These are phyloP conservation scores for Notocelia uddmanniana DNA, from an alignment of 2,888 invertebrate species.

Conservation along the genomic window DNA sequence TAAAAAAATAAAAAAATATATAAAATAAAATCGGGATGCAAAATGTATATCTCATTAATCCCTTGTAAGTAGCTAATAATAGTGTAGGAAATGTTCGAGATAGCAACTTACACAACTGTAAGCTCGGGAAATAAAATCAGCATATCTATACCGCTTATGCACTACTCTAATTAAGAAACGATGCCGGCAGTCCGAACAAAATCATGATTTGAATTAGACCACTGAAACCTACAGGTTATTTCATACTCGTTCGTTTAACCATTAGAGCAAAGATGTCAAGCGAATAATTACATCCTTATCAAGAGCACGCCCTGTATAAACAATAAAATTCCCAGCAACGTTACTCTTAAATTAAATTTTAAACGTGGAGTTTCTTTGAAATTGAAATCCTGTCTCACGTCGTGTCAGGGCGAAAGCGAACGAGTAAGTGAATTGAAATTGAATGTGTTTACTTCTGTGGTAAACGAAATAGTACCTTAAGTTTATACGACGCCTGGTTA, in stretches of 20 bases:
- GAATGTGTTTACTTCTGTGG: conserved; percentile 33
- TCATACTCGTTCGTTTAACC: not conserved
- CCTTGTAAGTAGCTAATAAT: too few species aligned
- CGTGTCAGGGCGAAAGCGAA: conserved; percentile 21
- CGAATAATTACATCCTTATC: conserved; percentile 3
- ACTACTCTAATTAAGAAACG: too few species aligned
- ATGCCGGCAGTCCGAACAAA: too few species aligned
- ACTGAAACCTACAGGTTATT: too few species aligned
- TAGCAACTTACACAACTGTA: too few species aligned
- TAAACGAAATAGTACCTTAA: conserved; percentile 8
- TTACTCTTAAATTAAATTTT: conserved; percentile 13
- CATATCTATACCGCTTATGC: too few species aligned
- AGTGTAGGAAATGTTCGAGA: too few species aligned
- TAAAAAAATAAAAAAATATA: too few species aligned
- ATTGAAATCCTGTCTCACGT: conserved; percentile 21
- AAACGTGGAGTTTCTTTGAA: conserved; percentile 15
- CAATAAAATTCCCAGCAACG: not conserved
- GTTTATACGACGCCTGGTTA: conserved; percentile 16
- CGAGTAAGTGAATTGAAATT: conserved; percentile 25
- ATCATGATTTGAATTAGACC: too few species aligned
- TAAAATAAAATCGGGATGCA: too few species aligned
- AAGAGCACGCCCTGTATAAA: conserved; percentile 7
- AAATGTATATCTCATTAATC: too few species aligned
- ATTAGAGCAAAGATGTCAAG: not conserved
- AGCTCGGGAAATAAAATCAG: too few species aligned